phyloP scores from a whole-genome alignment of 2,888 invertebrate genomes.

The Gisinianus flammeolus region DNA sequence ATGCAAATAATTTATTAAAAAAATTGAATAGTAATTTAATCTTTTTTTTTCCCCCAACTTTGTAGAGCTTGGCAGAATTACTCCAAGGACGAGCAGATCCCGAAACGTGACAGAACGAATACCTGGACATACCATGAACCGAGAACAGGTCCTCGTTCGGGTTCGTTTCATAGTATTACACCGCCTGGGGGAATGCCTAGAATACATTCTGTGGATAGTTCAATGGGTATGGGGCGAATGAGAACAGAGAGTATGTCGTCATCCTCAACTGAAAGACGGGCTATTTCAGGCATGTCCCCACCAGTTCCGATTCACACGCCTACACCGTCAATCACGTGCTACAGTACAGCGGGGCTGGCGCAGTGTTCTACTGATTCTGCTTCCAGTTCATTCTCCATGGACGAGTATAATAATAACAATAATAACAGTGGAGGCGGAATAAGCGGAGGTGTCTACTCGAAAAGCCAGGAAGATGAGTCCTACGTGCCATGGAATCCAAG shows the following conservation, averaged over 20 bases:
- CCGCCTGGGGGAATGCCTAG: slow-evolving; percentile 52
- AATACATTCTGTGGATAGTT: slow-evolving; percentile 50
- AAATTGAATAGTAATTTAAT: background rate
- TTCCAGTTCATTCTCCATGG: slow-evolving; percentile 55
- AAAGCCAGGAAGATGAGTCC: slow-evolving; percentile 52
- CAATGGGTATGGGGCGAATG: slow-evolving; percentile 34
- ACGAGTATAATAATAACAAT: slow-evolving; percentile 57
- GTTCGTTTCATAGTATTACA: slow-evolving; percentile 46
- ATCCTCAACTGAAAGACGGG: slow-evolving; percentile 26
- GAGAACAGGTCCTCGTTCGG: slow-evolving; percentile 28
- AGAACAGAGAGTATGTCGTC: slow-evolving; percentile 54
- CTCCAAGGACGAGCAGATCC: slow-evolving; percentile 56
- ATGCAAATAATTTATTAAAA: background rate
- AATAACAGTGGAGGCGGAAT: slow-evolving; percentile 33
- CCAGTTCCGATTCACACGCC: slow-evolving; percentile 49
- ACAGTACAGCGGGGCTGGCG: slow-evolving; percentile 42
- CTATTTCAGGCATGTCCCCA: slow-evolving; percentile 50
- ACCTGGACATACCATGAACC: slow-evolving; percentile 45
- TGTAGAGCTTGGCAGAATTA: slow-evolving; percentile 58
- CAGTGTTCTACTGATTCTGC: slow-evolving; percentile 56
- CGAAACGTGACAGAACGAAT: slow-evolving; percentile 46
- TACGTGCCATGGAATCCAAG: slow-evolving; percentile 56
- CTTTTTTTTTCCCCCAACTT: slow-evolving; percentile 18
- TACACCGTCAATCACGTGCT: slow-evolving; percentile 49
- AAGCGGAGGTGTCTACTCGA: slow-evolving; percentile 46